Base-by-base conservation (phyloP, 2,797 vertebrate genomes). In the Chloroceryle amazona region DNA sequence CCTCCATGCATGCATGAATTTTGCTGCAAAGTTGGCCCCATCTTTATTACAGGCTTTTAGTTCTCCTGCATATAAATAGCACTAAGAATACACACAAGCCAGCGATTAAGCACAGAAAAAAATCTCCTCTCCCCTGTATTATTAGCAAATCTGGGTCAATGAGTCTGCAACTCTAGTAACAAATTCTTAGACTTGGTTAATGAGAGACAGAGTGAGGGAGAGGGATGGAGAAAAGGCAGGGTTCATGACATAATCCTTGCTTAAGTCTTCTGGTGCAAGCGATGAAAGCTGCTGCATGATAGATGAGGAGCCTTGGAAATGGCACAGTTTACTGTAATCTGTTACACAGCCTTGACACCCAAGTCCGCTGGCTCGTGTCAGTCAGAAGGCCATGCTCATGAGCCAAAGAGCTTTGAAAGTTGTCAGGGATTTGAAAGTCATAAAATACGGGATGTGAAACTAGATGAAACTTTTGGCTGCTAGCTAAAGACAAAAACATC, bases 111-210 rank as follows among this genome's bases (percentile, higher is more conserved):
- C 88, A 82, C 0, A 0, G 42, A 33, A 82, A 76, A 96, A 89
- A 86, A 81, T 63, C 83, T 79, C 85, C 90, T 94, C 87, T 88
- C 89, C 46, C 76, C 81, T 14, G 13, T 46, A 85, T 89, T 93
- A 94, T 95, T 80, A 54, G 81, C 0, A 3, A 96, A 95, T 94
- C 95, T 95, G 83, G 94, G 87, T 95, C 93, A 96, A 94, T 86
- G 91, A 93, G 92, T 93, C 92, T 96, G 86, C 94, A 91, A 92
- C 25, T 96, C 51, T 62, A 92, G 93, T 87, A 95, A 90, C 78
- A 93, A 71, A 89, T 96, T 95, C 92, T 83, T 83, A 21, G 93
- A 87, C 73, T 75, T 89, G 47, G 89, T 89, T 94, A 96, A 96
- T 94, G 85, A 89, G 78, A 91, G 81, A 41, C 41, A 85, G 93